Evolutionary conservation across 2,797 vertebrate species (phyloP), one percentile per base, ranked within the genome.

Genomic region (Neosilurus mollespiculum): DNA sequence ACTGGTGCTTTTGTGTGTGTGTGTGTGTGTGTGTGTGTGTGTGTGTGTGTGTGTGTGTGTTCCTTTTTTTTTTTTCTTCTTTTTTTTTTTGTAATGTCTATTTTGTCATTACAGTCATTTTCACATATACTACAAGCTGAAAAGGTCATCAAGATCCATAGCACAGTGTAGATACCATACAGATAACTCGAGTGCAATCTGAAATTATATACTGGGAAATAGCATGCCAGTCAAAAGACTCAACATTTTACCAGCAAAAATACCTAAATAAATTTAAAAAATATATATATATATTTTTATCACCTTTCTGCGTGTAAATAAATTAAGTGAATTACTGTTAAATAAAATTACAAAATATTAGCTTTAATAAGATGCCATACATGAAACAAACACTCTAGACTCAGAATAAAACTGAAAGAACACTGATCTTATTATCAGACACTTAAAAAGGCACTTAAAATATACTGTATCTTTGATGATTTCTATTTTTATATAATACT

Each of bases 1-100:
- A 75, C 93, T 89, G 92, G 94, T 94, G 94, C 95, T 91, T 86
- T 89, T 93, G 93, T 88, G 92, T 94, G 93, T 86, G 37, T 91
- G 96, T 94, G 94, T 95, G 92, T 93, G 3, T 82, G 59, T 82
- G 67, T 72, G 75, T 81, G 54, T 81, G 70, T 81, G 37, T 53
- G 87, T 88, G 62, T 69, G 24, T 81, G 51, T 82, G 62, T 80
- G 37, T 79, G 34, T 78, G 58, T 77, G 61, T 75, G 71, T 83
- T 22, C 61, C 4, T 78, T 53, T 7, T 73, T 24, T 83, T 22
- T 72, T 64, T 62, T n/a, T n/a, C n/a, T n/a, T n/a, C n/a, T n/a
- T n/a, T n/a, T n/a, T n/a, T n/a, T n/a, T n/a, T n/a, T n/a, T n/a
- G n/a, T n/a, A n/a, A n/a, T n/a, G n/a, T 43, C 6, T 43, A 43